Percentiles rank a stretch among this genome's conserved stretches.
Evolutionary conservation across 2,113 vertebrate genomes (phyloP).

Genomic region (Cynopterus brachyotis): DNA sequence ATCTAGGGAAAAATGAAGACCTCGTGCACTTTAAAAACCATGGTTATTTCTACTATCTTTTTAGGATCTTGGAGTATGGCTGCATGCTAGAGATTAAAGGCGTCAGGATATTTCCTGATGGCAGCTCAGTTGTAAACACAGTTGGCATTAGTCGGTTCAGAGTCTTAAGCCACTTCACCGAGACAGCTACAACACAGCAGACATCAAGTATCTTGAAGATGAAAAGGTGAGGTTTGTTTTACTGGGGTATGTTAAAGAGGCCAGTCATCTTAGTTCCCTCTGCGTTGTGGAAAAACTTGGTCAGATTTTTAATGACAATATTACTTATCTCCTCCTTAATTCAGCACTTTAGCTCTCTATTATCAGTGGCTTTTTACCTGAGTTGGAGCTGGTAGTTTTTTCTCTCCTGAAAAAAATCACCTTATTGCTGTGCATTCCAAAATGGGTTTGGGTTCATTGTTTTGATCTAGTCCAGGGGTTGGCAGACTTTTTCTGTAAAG

Average conservation of each 20-base stretch:
- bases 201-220: constrained; percentile 95
- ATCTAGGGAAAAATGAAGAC: not conserved
- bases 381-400: not conserved
- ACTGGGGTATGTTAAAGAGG: not conserved
- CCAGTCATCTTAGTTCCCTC: not conserved
- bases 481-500: not conserved
- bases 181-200: constrained; percentile 96
- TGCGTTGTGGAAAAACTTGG: not conserved
- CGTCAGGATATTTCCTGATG: constrained; percentile 94
- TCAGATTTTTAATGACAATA: not conserved
- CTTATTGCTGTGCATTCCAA: not conserved
- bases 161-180: constrained; percentile 91
- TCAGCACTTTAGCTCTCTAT: not conserved
- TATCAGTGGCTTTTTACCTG: not conserved
- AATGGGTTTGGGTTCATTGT: not conserved
- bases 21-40: not conserved
- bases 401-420: not conserved
- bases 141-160: constrained; percentile 91
- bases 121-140: constrained; percentile 93
- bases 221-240: constrained; percentile 86
- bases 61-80: constrained; percentile 92
- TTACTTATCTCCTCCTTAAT: not conserved
- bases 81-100: constrained; percentile 95
- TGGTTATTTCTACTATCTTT: not conserved
- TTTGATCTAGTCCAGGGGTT: not conserved